A percentile compares a stretch with the other conserved stretches of the same genome.
These are phyloP conservation scores for Siphlonurus alternatus DNA, from an alignment of 2,888 invertebrate species.

Conservation along the genomic window DNA sequence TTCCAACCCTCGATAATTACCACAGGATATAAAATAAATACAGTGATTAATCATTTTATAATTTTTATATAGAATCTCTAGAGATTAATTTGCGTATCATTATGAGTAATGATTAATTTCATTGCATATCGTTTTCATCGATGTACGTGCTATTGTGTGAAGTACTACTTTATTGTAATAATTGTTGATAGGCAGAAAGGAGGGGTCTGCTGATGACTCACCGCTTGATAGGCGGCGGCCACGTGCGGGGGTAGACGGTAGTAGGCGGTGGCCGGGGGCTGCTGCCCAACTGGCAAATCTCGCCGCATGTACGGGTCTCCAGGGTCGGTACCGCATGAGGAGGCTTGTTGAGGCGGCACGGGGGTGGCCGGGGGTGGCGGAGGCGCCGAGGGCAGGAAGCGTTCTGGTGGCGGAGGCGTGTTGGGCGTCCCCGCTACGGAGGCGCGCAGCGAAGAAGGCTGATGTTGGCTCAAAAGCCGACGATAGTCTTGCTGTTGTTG, in stretches of 20 bases:
- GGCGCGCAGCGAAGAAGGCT: slow-evolving; percentile 1
- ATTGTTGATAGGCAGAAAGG: too few relatives aligned
- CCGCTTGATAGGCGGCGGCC: neutral
- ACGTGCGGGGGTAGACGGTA: slow-evolving; percentile 1
- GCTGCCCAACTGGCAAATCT: neutral
- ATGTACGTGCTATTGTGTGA: too few relatives aligned
- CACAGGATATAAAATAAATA: too few relatives aligned
- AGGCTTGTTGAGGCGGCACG: neutral
- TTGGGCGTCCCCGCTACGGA: slow-evolving; percentile 3
- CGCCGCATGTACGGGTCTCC: slow-evolving; percentile 1
- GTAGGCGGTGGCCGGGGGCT: neutral
- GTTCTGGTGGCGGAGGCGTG: slow-evolving; percentile 3
- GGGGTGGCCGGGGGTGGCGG: slow-evolving; percentile 5
- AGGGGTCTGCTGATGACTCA: neutral
- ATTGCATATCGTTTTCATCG: too few relatives aligned
- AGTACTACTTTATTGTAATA: too few relatives aligned
- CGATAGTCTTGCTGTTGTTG: slow-evolving; percentile 8
- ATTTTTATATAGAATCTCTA: too few relatives aligned
- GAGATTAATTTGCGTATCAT: too few relatives aligned
- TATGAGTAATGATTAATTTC: too few relatives aligned
- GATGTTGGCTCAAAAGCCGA: slow-evolving; percentile 7
- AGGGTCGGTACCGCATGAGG: neutral
- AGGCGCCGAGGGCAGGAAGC: slow-evolving; percentile 4
- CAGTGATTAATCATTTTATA: too few relatives aligned
- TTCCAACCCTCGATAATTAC: too few relatives aligned